Evolutionary conservation across 2,888 invertebrate species (phyloP).

Genomic region (Germaria angustata): DNA sequence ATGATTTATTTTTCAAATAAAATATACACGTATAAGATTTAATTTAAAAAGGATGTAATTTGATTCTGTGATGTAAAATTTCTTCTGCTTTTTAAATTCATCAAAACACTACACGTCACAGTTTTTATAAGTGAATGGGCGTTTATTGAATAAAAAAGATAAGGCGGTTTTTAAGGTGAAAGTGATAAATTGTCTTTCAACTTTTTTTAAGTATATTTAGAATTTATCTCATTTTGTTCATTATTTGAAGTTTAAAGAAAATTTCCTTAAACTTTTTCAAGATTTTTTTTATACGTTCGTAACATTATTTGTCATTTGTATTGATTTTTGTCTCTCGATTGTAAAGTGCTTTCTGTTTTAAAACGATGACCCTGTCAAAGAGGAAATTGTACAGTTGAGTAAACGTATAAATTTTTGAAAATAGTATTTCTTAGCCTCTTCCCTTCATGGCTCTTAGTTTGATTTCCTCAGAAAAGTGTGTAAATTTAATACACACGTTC

Average conservation of each 20-base stretch:
- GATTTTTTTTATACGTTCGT: neutral
- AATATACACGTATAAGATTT: neutral
- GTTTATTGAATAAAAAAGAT: constrained; percentile 48
- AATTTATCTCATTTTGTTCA: neutral
- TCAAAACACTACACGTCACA: constrained; percentile 29
- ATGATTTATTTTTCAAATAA: neutral
- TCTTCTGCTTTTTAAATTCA: constrained; percentile 19
- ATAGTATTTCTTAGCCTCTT: constrained; percentile 15
- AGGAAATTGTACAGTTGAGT: constrained; percentile 69
- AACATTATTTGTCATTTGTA: constrained; percentile 28
- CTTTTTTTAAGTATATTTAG: neutral
- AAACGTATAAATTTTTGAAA: constrained; percentile 59
- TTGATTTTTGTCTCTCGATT: constrained; percentile 54
- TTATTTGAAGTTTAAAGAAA: constrained; percentile 11
- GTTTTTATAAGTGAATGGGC: constrained; percentile 64
- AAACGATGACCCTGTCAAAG: constrained; percentile 62
- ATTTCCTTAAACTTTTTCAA: neutral
- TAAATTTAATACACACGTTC: constrained; percentile 67
- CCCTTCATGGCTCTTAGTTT: neutral
- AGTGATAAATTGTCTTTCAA: constrained; percentile 67
- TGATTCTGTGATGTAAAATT: constrained; percentile 52
- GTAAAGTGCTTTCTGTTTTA: constrained; percentile 49
- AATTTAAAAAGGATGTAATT: constrained; percentile 65
- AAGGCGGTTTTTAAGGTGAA: constrained; percentile 64
- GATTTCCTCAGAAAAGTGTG: constrained; percentile 56